Percentiles rank a stretch among this genome's conserved stretches.
phyloP scores from a whole-genome alignment of 2,888 invertebrate species.

The Lasioglossum malachurum region DNA sequence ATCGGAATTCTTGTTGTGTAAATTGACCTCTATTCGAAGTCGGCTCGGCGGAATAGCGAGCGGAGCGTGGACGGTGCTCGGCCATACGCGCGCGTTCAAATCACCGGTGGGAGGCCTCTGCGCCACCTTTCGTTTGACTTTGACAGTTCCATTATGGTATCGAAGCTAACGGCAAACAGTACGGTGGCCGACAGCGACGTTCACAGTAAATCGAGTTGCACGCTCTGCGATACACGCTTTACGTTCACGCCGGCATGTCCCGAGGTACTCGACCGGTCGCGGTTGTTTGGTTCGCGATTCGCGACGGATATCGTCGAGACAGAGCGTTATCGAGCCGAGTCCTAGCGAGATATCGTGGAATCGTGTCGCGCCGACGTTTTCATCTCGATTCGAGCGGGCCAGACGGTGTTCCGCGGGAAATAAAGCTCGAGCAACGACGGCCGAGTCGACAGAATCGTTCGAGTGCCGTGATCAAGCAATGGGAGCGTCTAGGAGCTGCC shows the following conservation, averaged over 20 bases:
- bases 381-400: neutral
- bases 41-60: slow-evolving; percentile 36
- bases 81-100: slow-evolving; percentile 50
- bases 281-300: slow-evolving; percentile 13
- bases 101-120: slow-evolving; percentile 61
- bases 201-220: slow-evolving; percentile 69
- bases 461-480: neutral
- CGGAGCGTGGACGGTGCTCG: slow-evolving; percentile 15
- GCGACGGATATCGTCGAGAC: slow-evolving; percentile 11
- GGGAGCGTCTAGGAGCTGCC: neutral
- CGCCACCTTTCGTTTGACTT: slow-evolving; percentile 77
- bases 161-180: slow-evolving; percentile 79
- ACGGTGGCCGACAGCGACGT: slow-evolving; percentile 69
- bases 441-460: neutral
- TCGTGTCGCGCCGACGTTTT: neutral
- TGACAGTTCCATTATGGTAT: slow-evolving; percentile 84
- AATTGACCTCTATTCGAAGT: slow-evolving; percentile 67
- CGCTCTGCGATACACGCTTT: neutral
- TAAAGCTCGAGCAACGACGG: neutral
- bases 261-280: slow-evolving; percentile 57
- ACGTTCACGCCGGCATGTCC: slow-evolving; percentile 59
- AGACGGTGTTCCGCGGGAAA: neutral
- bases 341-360: neutral
- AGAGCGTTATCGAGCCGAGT: neutral
- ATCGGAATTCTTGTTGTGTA: slow-evolving; percentile 30